Conservation (phyloP, 2,888 invertebrate species). For the Cephus pulcher region DNA sequence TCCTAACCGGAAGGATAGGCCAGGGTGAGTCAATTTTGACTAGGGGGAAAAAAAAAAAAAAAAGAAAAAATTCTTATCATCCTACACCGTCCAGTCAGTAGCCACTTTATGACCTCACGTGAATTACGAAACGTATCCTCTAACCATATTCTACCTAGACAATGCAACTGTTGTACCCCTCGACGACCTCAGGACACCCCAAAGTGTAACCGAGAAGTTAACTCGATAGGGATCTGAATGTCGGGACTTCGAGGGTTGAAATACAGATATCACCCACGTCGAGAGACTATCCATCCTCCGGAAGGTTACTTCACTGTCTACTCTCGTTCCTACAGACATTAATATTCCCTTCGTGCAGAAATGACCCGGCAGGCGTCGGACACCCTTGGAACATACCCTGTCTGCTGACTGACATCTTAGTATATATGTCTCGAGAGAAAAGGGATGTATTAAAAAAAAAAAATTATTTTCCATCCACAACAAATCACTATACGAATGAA, state of each 20-base stretch:
- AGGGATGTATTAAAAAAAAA: background rate
- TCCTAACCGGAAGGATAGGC: constrained; percentile 6
- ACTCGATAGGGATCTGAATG: constrained; percentile 51
- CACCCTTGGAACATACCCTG: background rate
- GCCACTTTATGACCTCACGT: background rate
- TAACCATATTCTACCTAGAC: background rate
- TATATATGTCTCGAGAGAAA: background rate
- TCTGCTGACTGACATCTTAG: background rate
- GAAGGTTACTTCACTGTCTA: constrained; percentile 25
- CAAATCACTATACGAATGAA: background rate
- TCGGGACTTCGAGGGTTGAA: constrained; percentile 42
- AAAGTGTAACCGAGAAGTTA: constrained; percentile 52
- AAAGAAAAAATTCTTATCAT: background rate
- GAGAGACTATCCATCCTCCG: constrained; percentile 42
- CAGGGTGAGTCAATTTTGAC: background rate
- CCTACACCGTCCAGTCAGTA: background rate
- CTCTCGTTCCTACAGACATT: constrained; percentile 40
- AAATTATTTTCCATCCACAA: background rate
- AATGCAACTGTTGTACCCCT: background rate
- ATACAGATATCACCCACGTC: constrained; percentile 59
- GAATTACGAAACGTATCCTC: constrained; percentile 2
- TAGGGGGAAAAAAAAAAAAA: background rate
- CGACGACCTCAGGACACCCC: background rate
- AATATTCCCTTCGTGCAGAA: constrained; percentile 54
- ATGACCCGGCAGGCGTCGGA: constrained; percentile 15